Evolutionary conservation across 2,888 invertebrate genomes (phyloP).

Genomic region (Heliconius ismenius): DNA sequence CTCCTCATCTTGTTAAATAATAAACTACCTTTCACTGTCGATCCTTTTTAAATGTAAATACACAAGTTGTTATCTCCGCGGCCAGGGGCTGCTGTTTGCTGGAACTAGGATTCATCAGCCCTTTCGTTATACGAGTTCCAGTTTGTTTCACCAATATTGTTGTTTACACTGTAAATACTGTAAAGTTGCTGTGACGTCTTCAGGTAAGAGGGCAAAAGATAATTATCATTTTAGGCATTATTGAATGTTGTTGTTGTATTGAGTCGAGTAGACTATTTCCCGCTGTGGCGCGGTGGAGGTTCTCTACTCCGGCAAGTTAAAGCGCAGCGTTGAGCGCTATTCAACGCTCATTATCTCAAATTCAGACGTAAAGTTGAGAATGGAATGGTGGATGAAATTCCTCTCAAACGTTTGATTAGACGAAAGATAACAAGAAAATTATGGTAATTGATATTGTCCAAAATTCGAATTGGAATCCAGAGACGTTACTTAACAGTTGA

Average conservation of each 20-base stretch:
- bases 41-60: constrained; percentile 35
- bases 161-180: constrained; percentile 1
- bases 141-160: constrained; percentile 21
- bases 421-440: not conserved
- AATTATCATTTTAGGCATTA: not conserved
- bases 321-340: too few relatives aligned
- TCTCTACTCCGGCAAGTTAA: too few relatives aligned
- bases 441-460: too few relatives aligned
- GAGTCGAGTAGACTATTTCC: too few relatives aligned
- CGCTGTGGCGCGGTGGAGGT: too few relatives aligned
- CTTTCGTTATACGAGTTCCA: not conserved
- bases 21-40: constrained; percentile 26
- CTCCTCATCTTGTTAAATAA: constrained; percentile 22
- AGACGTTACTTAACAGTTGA: not conserved
- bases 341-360: too few relatives aligned
- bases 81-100: constrained; percentile 15
- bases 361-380: too few relatives aligned
- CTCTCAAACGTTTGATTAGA: not conserved
- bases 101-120: constrained; percentile 12
- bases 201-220: not conserved
- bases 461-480: not conserved
- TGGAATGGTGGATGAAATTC: too few relatives aligned
- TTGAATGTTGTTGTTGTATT: too few relatives aligned
- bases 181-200: not conserved
- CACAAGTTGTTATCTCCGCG: constrained; percentile 31